Base-by-base conservation (phyloP, 2,113 vertebrate genomes). In the Gavialis gangeticus region DNA sequence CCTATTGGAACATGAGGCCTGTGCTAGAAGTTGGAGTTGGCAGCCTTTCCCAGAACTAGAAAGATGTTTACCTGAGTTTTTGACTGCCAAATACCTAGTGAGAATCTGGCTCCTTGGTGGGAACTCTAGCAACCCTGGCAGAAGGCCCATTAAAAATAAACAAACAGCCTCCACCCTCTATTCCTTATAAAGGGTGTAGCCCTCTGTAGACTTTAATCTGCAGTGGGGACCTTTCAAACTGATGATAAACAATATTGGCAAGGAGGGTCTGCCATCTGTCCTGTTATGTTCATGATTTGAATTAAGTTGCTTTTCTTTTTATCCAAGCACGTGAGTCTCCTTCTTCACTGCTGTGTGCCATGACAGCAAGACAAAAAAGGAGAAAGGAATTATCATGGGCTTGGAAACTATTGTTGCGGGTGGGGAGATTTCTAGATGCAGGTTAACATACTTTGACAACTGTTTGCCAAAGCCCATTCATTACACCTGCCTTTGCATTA, bases 391-490 rank as follows among this genome's bases (percentile, higher is more conserved):
- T 96, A 95, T 92, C 83, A 55, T 46, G 46, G 25, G 25, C 73
- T 75, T 73, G 91, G 57, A 89, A 95, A 91, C 64, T 82, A 66
- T 94, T 96, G 91, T 82, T 93, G 85, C 46, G 64, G 69, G 89
- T 94, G 78, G 85, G 93, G 85, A 89, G 93, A 95, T 94, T 96
- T 96, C 91, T 92, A 94, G 90, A 96, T 93, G 71, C 62, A 88
- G 79, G 87, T 81, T 96, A 96, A 88, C 86, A 60, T 82, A 67
- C 84, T 96, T 96, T 86, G 95, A 95, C 90, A 91, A 89, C 82
- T 96, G 84, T 97, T 96, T 97, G 92, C 94, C 93, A 93, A 96
- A 95, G 82, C 85, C 60, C 88, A 86, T 96, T 95, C 84, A 82
- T 97, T 94, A 94, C 75, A 93, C 84, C 75, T 96, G 92, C 83